Evolutionary conservation across 92 coral and sea anemone genomes (phyloP), one percentile per base, ranked within the genome.

Genomic region (Pocillopora meandrina): DNA sequence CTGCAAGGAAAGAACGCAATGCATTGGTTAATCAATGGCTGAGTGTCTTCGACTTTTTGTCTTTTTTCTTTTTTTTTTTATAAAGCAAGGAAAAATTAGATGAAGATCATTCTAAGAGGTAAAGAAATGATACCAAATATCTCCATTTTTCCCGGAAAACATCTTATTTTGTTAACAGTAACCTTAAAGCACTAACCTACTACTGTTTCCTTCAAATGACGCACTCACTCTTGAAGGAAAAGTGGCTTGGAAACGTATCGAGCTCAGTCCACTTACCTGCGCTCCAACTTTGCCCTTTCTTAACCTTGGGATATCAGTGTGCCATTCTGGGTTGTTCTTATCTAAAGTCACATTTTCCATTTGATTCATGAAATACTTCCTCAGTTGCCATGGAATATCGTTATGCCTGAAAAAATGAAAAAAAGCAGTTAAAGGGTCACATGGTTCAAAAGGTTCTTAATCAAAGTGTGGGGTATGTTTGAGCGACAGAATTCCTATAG

Each of bases 261-360:
- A 15, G 18, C 19, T 18, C 34, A 20, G 21, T 36, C 17, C 19
- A 26, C 79, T 26, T 81, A 93, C 97, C 95, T 93, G 97, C 3
- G 92, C 92, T 69, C 97, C 95, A 31, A 93, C 95, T 77, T 88
- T 84, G 65, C 97, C 97, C 69, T 91, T 74, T 70, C 74, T 87
- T 66, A 93, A 88, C 70, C 97, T 79, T 73, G 97, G 97, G 49
- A 93, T 91, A 80, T 93, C 97, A n/a, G 97, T 93, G 86, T 93
- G 95, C 20, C 89, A 49, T 16, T 64, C 17, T 42, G 93, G 93
- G 84, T 71, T 78, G 10, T 82, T 82, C 60, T 87, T 91, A 72
- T 91, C 91, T 13, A 93, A 74, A 3, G 94, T 89, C 72, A 91
- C 26, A 78, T 91, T 91, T 55, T 88, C 93, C 65, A 93, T 69